Percentiles rank a stretch among this genome's conserved stretches.
These are phyloP conservation scores for Pseudomyrmex pallidus DNA, from an alignment of 1,140 invertebrate genomes.

Conservation along the genomic window DNA sequence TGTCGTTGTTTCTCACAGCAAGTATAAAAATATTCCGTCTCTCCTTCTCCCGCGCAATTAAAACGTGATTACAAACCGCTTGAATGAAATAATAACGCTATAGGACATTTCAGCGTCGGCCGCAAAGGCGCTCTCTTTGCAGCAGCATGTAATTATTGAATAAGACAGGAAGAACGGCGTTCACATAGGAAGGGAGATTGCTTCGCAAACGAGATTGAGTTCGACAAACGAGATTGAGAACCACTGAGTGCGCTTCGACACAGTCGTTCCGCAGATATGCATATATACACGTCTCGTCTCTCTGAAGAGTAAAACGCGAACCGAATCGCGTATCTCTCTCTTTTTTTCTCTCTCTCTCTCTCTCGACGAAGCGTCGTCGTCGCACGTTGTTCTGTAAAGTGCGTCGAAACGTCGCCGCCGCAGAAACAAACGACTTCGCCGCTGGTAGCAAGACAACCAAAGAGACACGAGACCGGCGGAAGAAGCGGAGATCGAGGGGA, in stretches of 20 bases:
- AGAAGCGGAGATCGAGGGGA: slow-evolving; percentile 39
- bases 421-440: slow-evolving; percentile 39
- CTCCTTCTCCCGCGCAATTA: background rate
- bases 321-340: slow-evolving; percentile 29
- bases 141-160: slow-evolving; percentile 23
- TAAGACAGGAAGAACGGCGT: slow-evolving; percentile 14
- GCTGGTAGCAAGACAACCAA: slow-evolving; percentile 31
- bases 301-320: slow-evolving; percentile 22
- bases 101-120: background rate
- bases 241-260: slow-evolving; percentile 9
- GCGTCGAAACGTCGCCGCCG: slow-evolving; percentile 16
- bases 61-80: slow-evolving; percentile 10
- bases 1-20: too few species aligned
- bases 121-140: background rate
- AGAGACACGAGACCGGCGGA: slow-evolving; percentile 23
- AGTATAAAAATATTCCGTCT: background rate
- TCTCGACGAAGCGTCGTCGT: background rate
- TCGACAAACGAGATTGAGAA: slow-evolving; percentile 33
- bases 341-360: slow-evolving; percentile 22
- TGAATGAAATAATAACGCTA: slow-evolving; percentile 16
- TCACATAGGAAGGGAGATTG: slow-evolving; percentile 22
- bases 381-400: slow-evolving; percentile 23
- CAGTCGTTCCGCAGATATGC: background rate
- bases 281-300: background rate
- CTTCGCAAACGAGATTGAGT: slow-evolving; percentile 30